phyloP scores from a whole-genome alignment of 2,113 vertebrate genomes.

The Ameiurus melas region DNA sequence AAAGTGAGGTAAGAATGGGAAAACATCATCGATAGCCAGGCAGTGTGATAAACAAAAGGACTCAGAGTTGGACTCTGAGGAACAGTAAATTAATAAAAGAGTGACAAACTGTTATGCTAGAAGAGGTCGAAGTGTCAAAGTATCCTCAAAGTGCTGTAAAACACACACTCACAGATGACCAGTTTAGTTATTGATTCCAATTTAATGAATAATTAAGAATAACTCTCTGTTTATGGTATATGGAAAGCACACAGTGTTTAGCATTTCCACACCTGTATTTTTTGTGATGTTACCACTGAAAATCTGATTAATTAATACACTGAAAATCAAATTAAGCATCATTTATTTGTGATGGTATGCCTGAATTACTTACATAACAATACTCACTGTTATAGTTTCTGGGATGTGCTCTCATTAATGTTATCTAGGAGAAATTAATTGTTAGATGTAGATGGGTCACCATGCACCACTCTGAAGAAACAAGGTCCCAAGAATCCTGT shows the following conservation, averaged over 20 bases:
- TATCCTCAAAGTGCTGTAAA: neutral
- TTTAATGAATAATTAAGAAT: neutral
- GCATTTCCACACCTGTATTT: neutral
- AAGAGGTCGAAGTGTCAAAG: neutral
- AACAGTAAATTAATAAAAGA: neutral
- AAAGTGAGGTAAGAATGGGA: neutral
- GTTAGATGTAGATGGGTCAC: neutral
- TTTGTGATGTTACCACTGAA: neutral
- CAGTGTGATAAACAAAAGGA: neutral
- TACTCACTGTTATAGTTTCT: neutral
- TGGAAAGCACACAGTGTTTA: neutral
- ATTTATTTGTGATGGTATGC: neutral
- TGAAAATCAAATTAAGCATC: neutral
- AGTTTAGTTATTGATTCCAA: neutral
- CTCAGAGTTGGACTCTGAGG: neutral
- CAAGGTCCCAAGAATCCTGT: neutral
- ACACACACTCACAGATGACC: neutral
- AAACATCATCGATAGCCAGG: neutral
- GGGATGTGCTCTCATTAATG: neutral
- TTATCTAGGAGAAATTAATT: neutral
- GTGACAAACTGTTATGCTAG: slow-evolving; percentile 28
- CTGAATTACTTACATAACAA: neutral
- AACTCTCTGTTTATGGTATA: neutral
- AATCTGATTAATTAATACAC: neutral
- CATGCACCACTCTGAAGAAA: neutral